phyloP scores from a whole-genome alignment of 2,113 vertebrate genomes.

The Copsychus sechellarum region DNA sequence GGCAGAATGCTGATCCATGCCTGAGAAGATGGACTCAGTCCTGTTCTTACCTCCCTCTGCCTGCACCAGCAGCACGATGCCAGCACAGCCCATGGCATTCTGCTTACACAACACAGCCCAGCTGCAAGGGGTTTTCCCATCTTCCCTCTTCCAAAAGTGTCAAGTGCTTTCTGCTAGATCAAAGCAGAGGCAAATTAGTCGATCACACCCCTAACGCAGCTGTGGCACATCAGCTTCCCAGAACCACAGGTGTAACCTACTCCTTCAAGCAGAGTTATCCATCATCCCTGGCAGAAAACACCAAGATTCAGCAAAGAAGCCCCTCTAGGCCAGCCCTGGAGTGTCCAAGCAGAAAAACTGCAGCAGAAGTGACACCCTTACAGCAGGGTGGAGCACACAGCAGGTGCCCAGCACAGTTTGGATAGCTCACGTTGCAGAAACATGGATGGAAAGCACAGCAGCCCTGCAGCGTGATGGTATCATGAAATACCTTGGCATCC shows the following conservation, averaged over 20 bases:
- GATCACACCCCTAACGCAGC: background rate
- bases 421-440: background rate
- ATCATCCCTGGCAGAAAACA: background rate
- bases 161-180: background rate
- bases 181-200: slow-evolving; percentile 22
- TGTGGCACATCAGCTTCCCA: background rate
- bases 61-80: accelerated
- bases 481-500: accelerated
- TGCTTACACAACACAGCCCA: background rate
- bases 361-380: background rate
- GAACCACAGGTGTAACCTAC: background rate
- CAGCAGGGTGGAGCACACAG: background rate
- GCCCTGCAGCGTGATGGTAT: accelerated
- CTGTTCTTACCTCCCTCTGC: background rate
- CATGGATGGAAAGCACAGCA: accelerated
- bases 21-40: accelerated
- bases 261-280: background rate
- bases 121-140: background rate
- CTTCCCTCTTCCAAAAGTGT: background rate
- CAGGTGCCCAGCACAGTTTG: accelerated
- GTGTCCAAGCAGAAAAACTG: background rate
- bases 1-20: background rate
- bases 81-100: background rate
- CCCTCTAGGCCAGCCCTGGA: background rate
- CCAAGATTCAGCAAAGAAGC: background rate